Evolutionary conservation across 2,113 vertebrate species (phyloP), one percentile per base, ranked within the genome.

Genomic region (Gymnarchus niloticus): DNA sequence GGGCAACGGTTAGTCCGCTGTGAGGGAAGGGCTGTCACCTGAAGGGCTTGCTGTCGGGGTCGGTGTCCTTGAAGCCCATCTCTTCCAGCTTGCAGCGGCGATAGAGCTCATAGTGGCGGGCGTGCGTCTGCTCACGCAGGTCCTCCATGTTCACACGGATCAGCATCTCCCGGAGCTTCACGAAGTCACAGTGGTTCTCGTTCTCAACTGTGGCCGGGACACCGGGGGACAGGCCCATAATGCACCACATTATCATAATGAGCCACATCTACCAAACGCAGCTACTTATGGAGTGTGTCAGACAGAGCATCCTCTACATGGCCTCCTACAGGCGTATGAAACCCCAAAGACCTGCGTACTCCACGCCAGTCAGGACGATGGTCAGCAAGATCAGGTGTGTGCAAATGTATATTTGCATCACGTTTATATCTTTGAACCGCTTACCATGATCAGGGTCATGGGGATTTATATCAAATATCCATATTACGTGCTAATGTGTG

Each of bases 71-170:
- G 86, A 99, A 99, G 51, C 98, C 98, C 98, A 99, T 99, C 94
- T 99, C 98, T 88, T 99, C 98, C 90, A 99, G 94, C 83, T 99
- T 99, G 90, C 98, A 99, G 81, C 98, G 95, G 73, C 98, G 96
- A 88, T 99, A 99, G 23, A 99, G 95, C 92, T 99, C 98, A 1
- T 99, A 99, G 90, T 99, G 98, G 44, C 96, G 97, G 0, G 97
- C 95, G 90, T 99, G 98, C 0, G 98, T 99, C 93, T 99, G 97
- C 90, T 99, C 98, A 2, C 98, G 95, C 19, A 99, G 95, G 92
- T 99, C 98, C 90, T 99, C 98, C 98, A 99, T 99, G 93, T 99
- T 99, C 87, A 99, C 96, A 0, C 97, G 95, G 90, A 99, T 98
- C 91, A 99, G 93, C 98, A 99, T 99, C 93, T 99, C 98, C 83